phyloP scores from a whole-genome alignment of 2,113 vertebrate species.

The Macrotus californicus region DNA sequence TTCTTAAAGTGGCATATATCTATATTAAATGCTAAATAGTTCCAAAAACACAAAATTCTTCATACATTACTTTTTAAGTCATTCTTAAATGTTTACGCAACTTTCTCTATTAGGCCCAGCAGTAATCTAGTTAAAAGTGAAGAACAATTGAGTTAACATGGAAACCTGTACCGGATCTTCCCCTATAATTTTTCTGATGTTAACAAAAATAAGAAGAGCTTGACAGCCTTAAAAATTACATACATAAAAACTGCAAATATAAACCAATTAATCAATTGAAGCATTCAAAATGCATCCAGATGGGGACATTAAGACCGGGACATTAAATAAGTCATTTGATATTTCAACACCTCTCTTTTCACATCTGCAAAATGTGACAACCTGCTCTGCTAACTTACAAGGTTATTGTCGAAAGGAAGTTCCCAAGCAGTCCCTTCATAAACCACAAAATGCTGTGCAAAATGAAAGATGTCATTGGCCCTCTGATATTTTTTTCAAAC shows the following conservation, averaged over 20 bases:
- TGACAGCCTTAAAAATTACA: background rate
- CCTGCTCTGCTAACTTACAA: background rate
- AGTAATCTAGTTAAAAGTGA: background rate
- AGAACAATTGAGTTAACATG: background rate
- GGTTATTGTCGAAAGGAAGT: background rate
- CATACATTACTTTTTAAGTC: background rate
- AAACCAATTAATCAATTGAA: background rate
- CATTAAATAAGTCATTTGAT: background rate
- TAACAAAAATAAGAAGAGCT: background rate
- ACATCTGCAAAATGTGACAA: background rate
- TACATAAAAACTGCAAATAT: background rate
- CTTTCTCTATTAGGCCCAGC: background rate
- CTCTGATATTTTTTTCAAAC: background rate
- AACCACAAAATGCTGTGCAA: background rate
- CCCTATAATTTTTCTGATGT: background rate
- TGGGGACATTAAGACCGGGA: background rate
- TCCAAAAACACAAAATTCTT: background rate
- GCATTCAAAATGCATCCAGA: background rate
- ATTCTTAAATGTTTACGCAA: background rate
- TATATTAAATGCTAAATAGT: background rate
- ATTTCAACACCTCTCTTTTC: background rate
- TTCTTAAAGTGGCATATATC: background rate
- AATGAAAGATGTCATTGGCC: background rate
- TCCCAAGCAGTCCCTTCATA: background rate
- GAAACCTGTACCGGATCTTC: background rate